A percentile compares a stretch with the other conserved stretches of the same genome.
These are phyloP conservation scores for Zhuqinia jingwanae DNA, from an alignment of 2,888 invertebrate genomes.

Conservation along the genomic window DNA sequence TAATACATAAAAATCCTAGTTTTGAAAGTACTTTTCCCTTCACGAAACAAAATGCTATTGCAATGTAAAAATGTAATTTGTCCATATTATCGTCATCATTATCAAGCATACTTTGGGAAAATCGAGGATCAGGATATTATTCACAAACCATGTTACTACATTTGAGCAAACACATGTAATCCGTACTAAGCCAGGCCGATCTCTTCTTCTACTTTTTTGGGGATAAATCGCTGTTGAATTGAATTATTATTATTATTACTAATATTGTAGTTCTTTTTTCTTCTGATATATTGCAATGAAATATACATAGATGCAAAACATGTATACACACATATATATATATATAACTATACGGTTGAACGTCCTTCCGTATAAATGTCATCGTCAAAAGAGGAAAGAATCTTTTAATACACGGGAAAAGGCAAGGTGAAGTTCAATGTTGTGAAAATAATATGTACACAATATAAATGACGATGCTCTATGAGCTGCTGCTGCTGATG, in stretches of 20 bases:
- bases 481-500: too few species aligned
- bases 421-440: slow-evolving; percentile 55
- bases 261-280: not conserved
- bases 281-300: not conserved
- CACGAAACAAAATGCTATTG: not conserved
- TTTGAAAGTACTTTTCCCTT: not conserved
- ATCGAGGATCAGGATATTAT: not conserved
- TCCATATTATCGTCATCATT: not conserved
- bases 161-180: not conserved
- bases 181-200: not conserved
- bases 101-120: not conserved
- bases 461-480: slow-evolving; percentile 40
- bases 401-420: not conserved
- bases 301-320: not conserved
- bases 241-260: too few species aligned
- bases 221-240: not conserved
- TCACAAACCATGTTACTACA: not conserved
- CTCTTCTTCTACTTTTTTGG: not conserved
- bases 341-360: not conserved
- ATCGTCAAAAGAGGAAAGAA: not conserved
- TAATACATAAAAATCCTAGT: too few species aligned
- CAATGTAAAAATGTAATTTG: not conserved
- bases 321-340: not conserved
- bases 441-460: slow-evolving; percentile 9
- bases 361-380: slow-evolving; percentile 37